Base-by-base conservation (phyloP, 2,113 vertebrate genomes). In the Pionites leucogaster region DNA sequence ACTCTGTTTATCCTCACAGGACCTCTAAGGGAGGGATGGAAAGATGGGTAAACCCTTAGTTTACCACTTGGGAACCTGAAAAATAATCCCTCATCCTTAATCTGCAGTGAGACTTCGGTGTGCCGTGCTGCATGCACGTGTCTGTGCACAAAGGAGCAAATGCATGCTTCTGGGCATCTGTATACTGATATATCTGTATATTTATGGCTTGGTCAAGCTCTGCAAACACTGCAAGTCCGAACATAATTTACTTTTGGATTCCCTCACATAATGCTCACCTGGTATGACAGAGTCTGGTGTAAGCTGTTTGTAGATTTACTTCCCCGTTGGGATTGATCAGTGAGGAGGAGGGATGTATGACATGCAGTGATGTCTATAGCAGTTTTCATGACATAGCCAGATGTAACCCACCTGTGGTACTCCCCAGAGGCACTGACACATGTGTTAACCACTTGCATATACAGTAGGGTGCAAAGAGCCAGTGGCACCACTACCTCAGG, bases 1-100 rank as follows among this genome's bases (percentile, higher is more conserved):
- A 47, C 65, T 62, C 57, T 22, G 15, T 31, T 86, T 93, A 78
- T 95, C 86, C 93, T 93, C 65, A 65, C 28, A 95, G 79, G 69
- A 91, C 92, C 87, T 87, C 72, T 88, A 52, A 71, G 65, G 53
- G 46, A 93, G 8, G 65, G 19, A 72, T 77, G 46, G n/a, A 88
- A 37, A 39, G 57, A 50, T 69, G 53, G 62, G 33, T 67, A 82
- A 92, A 92, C 81, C 84, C 82, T 92, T 64, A 79, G 37, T 57
- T 94, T 92, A 64, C n/a, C 7, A 50, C 4, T 16, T 60, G 63
- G 68, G 72, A 91, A 87, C 35, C 37, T 60, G 89, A 69, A 87
- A 78, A 83, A 60, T 53, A 92, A 79, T 59, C 69, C 31, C 18
- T 74, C 19, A 63, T 57, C 55, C 65, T 39, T 82, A 62, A 72